Evolutionary conservation across 2,113 vertebrate genomes (phyloP).

Genomic region (Cercocebus atys): DNA sequence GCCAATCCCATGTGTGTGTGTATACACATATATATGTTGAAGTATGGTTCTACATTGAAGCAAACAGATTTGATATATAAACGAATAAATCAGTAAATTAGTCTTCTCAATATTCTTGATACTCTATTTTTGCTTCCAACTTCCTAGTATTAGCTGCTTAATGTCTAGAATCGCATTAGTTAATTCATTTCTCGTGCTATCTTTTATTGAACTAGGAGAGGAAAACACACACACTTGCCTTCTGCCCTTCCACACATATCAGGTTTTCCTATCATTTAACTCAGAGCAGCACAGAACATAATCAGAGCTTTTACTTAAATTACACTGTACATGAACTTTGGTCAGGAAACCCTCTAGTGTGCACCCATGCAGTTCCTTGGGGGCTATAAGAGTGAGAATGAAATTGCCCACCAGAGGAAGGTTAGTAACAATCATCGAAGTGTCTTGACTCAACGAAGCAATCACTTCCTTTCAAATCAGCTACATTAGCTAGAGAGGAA

Average conservation of each 20-base stretch:
- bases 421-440: constrained; percentile 21
- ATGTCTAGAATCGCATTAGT: background rate
- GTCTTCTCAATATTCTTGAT: background rate
- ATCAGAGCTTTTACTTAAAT: constrained; percentile 59
- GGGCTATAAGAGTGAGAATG: background rate
- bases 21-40: background rate
- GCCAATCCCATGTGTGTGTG: background rate
- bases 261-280: constrained; percentile 46
- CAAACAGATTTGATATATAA: background rate
- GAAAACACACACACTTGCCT: background rate
- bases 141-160: background rate
- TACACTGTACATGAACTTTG: constrained; percentile 42
- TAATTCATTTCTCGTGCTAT: background rate
- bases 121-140: background rate
- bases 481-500: background rate
- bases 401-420: constrained; percentile 54
- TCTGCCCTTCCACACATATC: background rate
- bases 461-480: constrained; percentile 39
- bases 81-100: background rate
- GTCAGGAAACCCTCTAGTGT: constrained; percentile 25
- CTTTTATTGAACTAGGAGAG: background rate
- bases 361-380: constrained; percentile 10
- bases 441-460: constrained; percentile 32
- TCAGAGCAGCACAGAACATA: background rate
- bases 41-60: background rate